Percentiles rank a stretch among this genome's conserved stretches.
These are phyloP conservation scores for Camponotus pennsylvanicus DNA, from an alignment of 1,140 invertebrate species.

Conservation along the genomic window DNA sequence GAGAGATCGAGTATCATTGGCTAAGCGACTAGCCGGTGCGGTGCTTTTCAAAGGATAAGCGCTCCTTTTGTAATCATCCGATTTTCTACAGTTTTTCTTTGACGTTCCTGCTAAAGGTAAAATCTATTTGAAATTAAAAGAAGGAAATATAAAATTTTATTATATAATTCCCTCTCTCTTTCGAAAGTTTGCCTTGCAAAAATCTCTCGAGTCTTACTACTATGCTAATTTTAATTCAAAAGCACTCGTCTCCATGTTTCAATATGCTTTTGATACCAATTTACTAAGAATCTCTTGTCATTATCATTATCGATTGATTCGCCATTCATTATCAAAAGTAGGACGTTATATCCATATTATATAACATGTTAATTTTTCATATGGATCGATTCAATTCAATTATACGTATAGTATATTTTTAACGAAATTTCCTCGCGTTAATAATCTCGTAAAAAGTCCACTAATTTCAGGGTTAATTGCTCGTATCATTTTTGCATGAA, in stretches of 20 bases:
- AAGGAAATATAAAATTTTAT: neutral
- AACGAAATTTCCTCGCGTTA: neutral
- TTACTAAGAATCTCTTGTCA: neutral
- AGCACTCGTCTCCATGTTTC: neutral
- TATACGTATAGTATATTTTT: neutral
- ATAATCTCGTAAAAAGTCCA: neutral
- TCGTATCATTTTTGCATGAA: neutral
- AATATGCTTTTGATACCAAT: neutral
- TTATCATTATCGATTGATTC: neutral
- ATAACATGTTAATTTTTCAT: neutral
- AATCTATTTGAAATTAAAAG: conserved; percentile 15
- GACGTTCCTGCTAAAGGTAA: neutral
- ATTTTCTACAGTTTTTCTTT: neutral
- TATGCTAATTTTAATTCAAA: neutral
- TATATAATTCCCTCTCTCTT: neutral
- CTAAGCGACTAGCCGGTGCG: neutral
- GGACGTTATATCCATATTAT: neutral
- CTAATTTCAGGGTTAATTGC: conserved; percentile 18
- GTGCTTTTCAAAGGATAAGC: conserved; percentile 1
- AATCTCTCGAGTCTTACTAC: neutral
- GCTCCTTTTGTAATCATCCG: neutral
- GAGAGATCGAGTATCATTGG: neutral
- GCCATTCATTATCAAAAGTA: neutral
- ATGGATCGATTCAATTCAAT: neutral
- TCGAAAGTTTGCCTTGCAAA: neutral